phyloP scores from a whole-genome alignment of 2,797 vertebrate genomes.

The Myiotriccus ornatus region DNA sequence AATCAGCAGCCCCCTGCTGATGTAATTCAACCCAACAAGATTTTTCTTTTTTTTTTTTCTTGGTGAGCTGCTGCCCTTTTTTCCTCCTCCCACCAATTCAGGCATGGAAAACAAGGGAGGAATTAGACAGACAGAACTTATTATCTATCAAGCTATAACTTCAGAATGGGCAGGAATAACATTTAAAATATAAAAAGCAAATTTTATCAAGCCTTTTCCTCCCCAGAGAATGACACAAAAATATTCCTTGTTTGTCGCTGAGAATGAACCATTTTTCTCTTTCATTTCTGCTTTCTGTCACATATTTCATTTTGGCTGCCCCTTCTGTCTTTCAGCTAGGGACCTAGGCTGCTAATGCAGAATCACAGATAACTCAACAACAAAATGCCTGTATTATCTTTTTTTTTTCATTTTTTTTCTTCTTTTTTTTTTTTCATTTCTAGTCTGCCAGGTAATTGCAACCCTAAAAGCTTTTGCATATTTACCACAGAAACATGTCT shows the following conservation, averaged over 20 bases:
- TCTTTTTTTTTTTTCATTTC: not conserved
- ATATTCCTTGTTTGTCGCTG: slow-evolving; percentile 27
- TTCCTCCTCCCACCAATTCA: not conserved
- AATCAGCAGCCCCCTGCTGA: slow-evolving; percentile 46
- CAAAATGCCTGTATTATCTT: slow-evolving; percentile 42
- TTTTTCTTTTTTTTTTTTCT: not conserved
- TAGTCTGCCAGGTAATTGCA: slow-evolving; percentile 23
- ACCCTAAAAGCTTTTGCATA: slow-evolving; percentile 37
- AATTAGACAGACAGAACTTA: slow-evolving; percentile 32
- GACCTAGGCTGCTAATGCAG: slow-evolving; percentile 11
- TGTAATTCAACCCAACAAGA: slow-evolving; percentile 19
- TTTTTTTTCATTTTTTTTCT: not conserved
- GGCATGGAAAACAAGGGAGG: not conserved
- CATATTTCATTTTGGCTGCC: slow-evolving; percentile 57
- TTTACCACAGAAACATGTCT: slow-evolving; percentile 27
- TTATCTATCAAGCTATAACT: slow-evolving; percentile 14
- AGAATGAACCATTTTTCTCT: slow-evolving; percentile 49
- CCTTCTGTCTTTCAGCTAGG: slow-evolving; percentile 31
- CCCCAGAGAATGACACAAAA: slow-evolving; percentile 28
- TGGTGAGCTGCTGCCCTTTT: slow-evolving; percentile 6
- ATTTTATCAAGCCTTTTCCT: slow-evolving; percentile 30
- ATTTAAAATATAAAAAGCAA: slow-evolving; percentile 46
- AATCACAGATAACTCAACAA: slow-evolving; percentile 48
- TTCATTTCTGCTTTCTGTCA: slow-evolving; percentile 48
- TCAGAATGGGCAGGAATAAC: slow-evolving; percentile 8